These are phyloP conservation scores for Melieria omissa DNA, from an alignment of 2,888 invertebrate genomes.

Conservation along the genomic window DNA sequence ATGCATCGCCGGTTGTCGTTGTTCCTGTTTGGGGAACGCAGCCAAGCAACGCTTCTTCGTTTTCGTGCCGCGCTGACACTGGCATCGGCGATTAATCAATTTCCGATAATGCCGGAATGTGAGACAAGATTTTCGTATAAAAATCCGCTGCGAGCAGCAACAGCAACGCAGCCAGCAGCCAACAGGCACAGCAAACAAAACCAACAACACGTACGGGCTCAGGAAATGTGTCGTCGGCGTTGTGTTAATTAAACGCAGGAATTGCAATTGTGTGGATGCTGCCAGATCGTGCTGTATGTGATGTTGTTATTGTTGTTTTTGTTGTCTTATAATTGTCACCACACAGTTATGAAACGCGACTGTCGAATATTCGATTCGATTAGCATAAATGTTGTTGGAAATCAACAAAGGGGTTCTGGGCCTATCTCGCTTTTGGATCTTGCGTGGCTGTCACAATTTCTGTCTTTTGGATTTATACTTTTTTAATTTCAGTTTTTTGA, in stretches of 20 bases:
- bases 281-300: neutral
- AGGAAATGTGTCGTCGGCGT: neutral
- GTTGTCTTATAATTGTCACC: neutral
- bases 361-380: no score
- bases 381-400: no score
- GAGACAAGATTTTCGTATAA: conserved; percentile 54
- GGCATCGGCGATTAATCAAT: conserved; percentile 64
- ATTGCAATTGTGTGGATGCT: conserved; percentile 37
- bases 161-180: neutral
- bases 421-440: conserved; percentile 4
- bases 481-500: no score
- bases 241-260: conserved; percentile 58
- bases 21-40: no score
- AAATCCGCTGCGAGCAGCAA: conserved; percentile 4
- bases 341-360: no score
- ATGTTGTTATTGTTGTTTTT: conserved; percentile 23
- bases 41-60: neutral
- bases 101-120: conserved; percentile 60
- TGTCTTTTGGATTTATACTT: neutral
- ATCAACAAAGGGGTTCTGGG: neutral
- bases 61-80: conserved; percentile 1
- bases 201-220: neutral
- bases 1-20: no score
- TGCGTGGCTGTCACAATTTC: neutral
- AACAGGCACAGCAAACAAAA: conserved; percentile 7